Conservation (phyloP, 1,140 invertebrate genomes). For the Frieseomelitta varia region DNA sequence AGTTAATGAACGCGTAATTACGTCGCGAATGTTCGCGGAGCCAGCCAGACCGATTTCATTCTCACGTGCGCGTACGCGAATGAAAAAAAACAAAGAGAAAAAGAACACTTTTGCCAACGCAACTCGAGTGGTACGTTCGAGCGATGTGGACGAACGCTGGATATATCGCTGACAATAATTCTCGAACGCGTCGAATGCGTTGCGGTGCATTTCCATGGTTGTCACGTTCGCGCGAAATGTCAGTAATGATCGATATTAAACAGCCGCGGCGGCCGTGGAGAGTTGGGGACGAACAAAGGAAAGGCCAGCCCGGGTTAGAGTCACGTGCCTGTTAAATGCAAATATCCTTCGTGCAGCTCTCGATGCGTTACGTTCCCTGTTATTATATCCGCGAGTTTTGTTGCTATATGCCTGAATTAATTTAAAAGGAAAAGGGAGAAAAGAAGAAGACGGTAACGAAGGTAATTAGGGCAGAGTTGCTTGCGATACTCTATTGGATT, state of each 20-base stretch:
- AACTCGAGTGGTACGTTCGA: neutral
- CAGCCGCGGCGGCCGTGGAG: neutral
- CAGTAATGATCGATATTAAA: conserved; percentile 55
- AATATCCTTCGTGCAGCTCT: conserved; percentile 38
- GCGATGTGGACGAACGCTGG: neutral
- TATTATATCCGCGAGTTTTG: conserved; percentile 28
- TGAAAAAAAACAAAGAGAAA: too few species aligned
- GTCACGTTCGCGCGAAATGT: conserved; percentile 36
- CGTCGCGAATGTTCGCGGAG: neutral
- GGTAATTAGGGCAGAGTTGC: neutral
- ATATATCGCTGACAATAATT: conserved; percentile 20
- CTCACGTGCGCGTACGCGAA: neutral
- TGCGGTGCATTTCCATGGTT: conserved; percentile 12
- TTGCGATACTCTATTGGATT: neutral
- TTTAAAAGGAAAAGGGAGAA: neutral
- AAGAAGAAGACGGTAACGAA: neutral
- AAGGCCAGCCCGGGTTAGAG: neutral
- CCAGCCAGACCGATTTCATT: neutral
- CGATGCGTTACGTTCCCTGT: conserved; percentile 3
- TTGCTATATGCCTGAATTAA: neutral
- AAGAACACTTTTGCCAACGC: neutral
- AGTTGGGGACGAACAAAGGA: conserved; percentile 16
- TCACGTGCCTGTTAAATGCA: conserved; percentile 60
- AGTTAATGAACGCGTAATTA: neutral
- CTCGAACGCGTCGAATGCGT: neutral